These are phyloP conservation scores for Phasia obesa DNA, from an alignment of 2,888 invertebrate genomes.

Conservation along the genomic window DNA sequence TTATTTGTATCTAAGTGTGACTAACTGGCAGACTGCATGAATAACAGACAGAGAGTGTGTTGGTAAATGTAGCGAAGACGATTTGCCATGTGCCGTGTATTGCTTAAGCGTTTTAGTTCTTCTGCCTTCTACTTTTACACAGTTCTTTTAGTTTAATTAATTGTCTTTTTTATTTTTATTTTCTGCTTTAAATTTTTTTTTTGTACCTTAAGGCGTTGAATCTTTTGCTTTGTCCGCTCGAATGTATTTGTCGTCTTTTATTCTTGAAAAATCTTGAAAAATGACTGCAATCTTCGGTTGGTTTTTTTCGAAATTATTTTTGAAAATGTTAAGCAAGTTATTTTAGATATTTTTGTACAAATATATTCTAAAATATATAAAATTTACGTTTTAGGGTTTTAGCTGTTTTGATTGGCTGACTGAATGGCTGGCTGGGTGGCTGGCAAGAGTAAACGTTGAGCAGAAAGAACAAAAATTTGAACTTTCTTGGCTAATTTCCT, in stretches of 20 bases:
- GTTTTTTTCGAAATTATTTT: conserved; percentile 31
- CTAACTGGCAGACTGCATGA: conserved; percentile 3
- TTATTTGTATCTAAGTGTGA: conserved; percentile 34
- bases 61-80: conserved; percentile 20
- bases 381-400: conserved; percentile 48
- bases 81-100: neutral
- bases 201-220: conserved; percentile 15
- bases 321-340: conserved; percentile 33
- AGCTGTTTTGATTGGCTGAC: conserved; percentile 38
- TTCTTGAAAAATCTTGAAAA: conserved; percentile 45
- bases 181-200: conserved; percentile 24
- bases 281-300: conserved; percentile 32
- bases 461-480: conserved; percentile 5
- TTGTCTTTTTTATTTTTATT: conserved; percentile 14
- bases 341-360: conserved; percentile 24
- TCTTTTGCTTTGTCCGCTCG: neutral
- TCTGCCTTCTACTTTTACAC: conserved; percentile 23
- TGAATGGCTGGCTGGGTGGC: conserved; percentile 7
- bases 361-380: conserved; percentile 56
- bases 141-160: conserved; percentile 33
- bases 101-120: conserved; percentile 30
- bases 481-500: conserved; percentile 17
- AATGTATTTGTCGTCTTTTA: conserved; percentile 7
- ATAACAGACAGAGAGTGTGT: conserved; percentile 1
- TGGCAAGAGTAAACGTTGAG: conserved; percentile 20